Percentiles rank a stretch among this genome's conserved stretches.
These are phyloP conservation scores for Heteropelma amictum DNA, from an alignment of 2,888 invertebrate species.

Conservation along the genomic window DNA sequence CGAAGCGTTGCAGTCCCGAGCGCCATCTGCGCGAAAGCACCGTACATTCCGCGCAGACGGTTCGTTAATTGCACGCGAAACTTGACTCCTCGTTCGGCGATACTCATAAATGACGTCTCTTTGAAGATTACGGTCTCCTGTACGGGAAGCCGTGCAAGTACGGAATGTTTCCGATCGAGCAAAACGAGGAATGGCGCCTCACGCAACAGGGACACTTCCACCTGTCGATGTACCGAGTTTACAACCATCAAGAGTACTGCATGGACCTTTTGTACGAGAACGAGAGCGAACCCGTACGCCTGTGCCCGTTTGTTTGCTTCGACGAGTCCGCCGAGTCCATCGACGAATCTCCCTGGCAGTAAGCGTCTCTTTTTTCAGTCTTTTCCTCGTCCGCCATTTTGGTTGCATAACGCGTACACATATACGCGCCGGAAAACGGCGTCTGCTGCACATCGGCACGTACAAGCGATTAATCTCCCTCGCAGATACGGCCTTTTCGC, in stretches of 20 bases:
- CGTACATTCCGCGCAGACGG: too few relatives aligned
- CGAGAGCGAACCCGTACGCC: constrained; percentile 9
- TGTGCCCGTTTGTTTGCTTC: constrained; percentile 71
- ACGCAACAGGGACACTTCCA: constrained; percentile 65
- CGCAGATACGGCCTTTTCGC: constrained; percentile 65
- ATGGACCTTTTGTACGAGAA: constrained; percentile 66
- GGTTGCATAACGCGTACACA: too few relatives aligned
- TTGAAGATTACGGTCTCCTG: constrained; percentile 69
- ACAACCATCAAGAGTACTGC: constrained; percentile 68
- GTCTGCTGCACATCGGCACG: too few relatives aligned
- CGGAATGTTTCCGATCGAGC: constrained; percentile 58
- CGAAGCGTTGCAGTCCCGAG: constrained; percentile 23
- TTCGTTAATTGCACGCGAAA: too few relatives aligned
- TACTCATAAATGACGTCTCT: too few relatives aligned
- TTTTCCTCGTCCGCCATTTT: too few relatives aligned
- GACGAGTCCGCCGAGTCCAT: constrained; percentile 35
- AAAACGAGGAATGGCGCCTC: constrained; percentile 64
- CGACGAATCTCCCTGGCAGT: constrained; percentile 41
- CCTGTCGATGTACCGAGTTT: constrained; percentile 48
- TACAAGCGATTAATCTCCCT: not conserved
- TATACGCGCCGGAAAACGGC: too few relatives aligned
- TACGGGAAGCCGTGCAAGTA: constrained; percentile 63
- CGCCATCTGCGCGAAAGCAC: too few relatives aligned
- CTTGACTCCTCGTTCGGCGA: too few relatives aligned
- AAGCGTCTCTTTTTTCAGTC: too few relatives aligned